These are phyloP conservation scores for Paramormyrops kingsleyae DNA, from an alignment of 2,113 vertebrate genomes.

Conservation along the genomic window DNA sequence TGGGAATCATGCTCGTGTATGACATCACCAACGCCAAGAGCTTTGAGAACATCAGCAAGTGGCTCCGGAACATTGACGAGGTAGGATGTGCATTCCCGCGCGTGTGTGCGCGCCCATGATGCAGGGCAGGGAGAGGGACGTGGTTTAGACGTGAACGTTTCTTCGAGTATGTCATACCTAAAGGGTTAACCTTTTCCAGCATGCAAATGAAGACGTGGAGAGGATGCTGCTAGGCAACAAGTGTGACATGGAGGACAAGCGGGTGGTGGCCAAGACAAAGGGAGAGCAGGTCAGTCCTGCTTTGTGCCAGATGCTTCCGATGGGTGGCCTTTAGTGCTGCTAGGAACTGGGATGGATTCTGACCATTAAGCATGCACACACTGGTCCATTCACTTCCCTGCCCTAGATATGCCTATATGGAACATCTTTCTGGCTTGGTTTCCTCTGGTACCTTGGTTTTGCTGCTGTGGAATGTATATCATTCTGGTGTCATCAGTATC, in stretches of 20 bases:
- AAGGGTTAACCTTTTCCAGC: constrained; percentile 56
- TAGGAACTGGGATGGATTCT: neutral
- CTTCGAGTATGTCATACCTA: neutral
- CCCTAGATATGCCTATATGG: neutral
- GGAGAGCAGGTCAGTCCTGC: constrained; percentile 86
- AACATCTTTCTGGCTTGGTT: neutral
- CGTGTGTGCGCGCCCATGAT: neutral
- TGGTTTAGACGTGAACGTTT: neutral
- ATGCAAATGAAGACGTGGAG: constrained; percentile 98
- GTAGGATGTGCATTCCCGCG: constrained; percentile 50
- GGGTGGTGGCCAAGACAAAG: constrained; percentile 93
- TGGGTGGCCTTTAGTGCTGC: neutral
- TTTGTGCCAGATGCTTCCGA: neutral
- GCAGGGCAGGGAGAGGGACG: neutral
- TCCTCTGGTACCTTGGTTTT: neutral
- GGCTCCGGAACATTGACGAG: constrained; percentile 98
- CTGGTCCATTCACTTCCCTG: neutral
- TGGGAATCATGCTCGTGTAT: constrained; percentile 99
- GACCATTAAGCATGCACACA: neutral
- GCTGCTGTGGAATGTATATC: neutral
- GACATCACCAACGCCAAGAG: constrained; percentile 99
- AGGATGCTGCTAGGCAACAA: constrained; percentile 99
- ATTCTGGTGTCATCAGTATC: neutral
- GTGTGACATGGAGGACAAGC: constrained; percentile 98
- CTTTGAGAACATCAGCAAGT: constrained; percentile 99